A percentile compares a stretch with the other conserved stretches of the same genome.
Evolutionary conservation across 2,113 vertebrate species (phyloP).

Genomic region (Epinephelus lanceolatus): DNA sequence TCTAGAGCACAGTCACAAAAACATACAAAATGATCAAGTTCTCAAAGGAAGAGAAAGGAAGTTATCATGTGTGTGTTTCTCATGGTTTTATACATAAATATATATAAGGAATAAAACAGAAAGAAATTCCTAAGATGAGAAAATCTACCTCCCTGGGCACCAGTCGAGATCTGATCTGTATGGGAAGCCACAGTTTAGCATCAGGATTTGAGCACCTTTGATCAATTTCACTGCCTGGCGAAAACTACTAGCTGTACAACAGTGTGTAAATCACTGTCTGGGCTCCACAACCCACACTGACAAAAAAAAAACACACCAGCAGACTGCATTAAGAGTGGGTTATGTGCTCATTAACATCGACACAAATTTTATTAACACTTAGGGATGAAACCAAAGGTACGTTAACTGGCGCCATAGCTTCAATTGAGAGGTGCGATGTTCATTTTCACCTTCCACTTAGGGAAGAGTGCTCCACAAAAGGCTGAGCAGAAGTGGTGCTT

Average conservation of each 20-base stretch:
- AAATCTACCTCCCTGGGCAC: neutral
- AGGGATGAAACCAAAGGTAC: constrained; percentile 60
- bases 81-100: neutral
- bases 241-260: constrained; percentile 34
- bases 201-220: constrained; percentile 19
- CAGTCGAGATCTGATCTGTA: neutral
- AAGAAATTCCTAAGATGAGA: neutral
- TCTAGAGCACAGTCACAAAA: constrained; percentile 20
- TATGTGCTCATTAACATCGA: constrained; percentile 65
- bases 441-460: constrained; percentile 74
- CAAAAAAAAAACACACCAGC: neutral
- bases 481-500: constrained; percentile 62
- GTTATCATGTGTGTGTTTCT: constrained; percentile 11
- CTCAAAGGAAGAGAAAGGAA: neutral
- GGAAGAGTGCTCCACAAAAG: constrained; percentile 56
- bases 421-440: constrained; percentile 63
- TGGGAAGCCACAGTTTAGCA: constrained; percentile 3
- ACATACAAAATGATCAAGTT: neutral
- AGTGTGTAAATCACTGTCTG: constrained; percentile 35
- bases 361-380: constrained; percentile 69
- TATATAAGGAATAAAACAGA: neutral
- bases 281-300: constrained; percentile 38
- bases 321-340: constrained; percentile 52
- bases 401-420: constrained; percentile 39
- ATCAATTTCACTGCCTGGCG: constrained; percentile 10